phyloP scores from a whole-genome alignment of 2,888 invertebrate species.

The Neoaliturus tenellus region DNA sequence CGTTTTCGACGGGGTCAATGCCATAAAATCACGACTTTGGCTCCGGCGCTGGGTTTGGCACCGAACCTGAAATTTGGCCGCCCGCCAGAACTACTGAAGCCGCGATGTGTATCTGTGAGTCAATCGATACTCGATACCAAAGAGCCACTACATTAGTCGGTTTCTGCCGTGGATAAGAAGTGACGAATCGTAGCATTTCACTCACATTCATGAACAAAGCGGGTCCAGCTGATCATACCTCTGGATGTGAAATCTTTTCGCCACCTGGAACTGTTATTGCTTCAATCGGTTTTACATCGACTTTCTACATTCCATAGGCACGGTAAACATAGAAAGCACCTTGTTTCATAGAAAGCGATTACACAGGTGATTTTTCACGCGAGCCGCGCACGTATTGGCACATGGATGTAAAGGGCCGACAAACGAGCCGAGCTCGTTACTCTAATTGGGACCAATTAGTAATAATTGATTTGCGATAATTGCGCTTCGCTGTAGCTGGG shows the following conservation, averaged over 20 bases:
- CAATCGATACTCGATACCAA: too few species aligned
- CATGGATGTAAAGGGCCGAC: constrained; percentile 24
- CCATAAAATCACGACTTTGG: not conserved
- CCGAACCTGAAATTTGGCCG: not conserved
- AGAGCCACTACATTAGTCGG: too few species aligned
- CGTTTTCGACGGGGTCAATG: not conserved
- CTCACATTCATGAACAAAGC: too few species aligned
- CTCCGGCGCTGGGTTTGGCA: not conserved
- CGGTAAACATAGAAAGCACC: too few species aligned
- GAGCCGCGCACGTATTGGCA: not conserved
- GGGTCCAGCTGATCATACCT: too few species aligned
- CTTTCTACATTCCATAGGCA: too few species aligned
- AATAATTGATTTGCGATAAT: not conserved
- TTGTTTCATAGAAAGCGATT: not conserved
- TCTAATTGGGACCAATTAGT: constrained; percentile 19
- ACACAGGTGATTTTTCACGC: constrained; percentile 6
- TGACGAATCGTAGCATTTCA: too few species aligned
- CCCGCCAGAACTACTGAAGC: not conserved
- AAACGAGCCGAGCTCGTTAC: constrained; percentile 18
- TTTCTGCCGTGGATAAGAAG: too few species aligned
- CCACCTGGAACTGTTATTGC: too few species aligned
- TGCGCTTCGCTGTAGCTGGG: constrained; percentile 2
- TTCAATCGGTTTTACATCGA: too few species aligned
- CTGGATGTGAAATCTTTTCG: too few species aligned
- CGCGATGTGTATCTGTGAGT: not conserved